Evolutionary conservation across 2,888 invertebrate species (phyloP), one percentile per base, ranked within the genome.

Genomic region (Exocentrus adspersus): DNA sequence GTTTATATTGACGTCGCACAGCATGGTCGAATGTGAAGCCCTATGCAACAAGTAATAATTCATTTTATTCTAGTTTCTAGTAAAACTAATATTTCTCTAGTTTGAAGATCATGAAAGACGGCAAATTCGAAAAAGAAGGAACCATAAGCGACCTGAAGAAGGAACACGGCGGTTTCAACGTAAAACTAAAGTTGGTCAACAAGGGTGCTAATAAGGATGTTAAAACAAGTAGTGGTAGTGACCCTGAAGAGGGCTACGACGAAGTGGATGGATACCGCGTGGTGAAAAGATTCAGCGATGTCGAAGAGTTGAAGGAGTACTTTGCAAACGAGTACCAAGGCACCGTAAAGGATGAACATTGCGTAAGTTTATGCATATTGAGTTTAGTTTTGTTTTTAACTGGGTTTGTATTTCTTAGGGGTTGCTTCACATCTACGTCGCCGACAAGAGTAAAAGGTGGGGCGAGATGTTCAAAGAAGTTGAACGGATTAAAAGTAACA

Each of bases 21-120:
- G 92, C 80, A 93, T 94, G 92, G 91, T 92, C 80, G 93, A 94
- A 81, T 93, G 93, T 81, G 93, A 94, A 83, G 92, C 91, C 21
- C 84, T 94, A 32, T 94, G 93, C 60, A 77, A 82, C 56, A 72
- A 77, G 78, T 80, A 72, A 68, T n/a, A n/a, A n/a, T n/a, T n/a
- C n/a, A n/a, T n/a, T n/a, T n/a, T n/a, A n/a, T n/a, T n/a, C n/a
- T n/a, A n/a, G n/a, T n/a, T n/a, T n/a, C n/a, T n/a, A n/a, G n/a
- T n/a, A n/a, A n/a, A n/a, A n/a, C n/a, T n/a, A n/a, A n/a, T n/a
- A 24, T 5, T 24, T 24, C 7, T 24, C 24, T 50, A 86, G 93
- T 5, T 82, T 94, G 73, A 92, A 91, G 37, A 90, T 94, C 64
- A 93, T 94, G 93, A 93, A 92, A 54, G 89, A 90, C 77, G 94